Percentiles rank a stretch among this genome's conserved stretches.
Evolutionary conservation across 2,888 invertebrate genomes (phyloP).

Genomic region (Resseliella maxima): DNA sequence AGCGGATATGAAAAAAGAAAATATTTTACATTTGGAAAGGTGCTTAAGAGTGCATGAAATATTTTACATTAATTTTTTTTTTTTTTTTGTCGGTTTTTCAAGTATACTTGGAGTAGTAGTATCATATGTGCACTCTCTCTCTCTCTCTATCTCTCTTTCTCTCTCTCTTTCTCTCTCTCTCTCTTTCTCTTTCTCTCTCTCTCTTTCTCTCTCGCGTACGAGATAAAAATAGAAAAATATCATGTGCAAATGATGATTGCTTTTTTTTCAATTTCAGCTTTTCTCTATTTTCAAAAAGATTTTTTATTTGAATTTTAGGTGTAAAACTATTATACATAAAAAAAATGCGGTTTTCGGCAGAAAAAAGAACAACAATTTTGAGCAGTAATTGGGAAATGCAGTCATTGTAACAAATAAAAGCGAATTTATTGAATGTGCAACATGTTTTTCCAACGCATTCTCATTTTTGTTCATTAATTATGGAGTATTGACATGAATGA

Average conservation of each 20-base stretch:
- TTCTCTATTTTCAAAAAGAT: constrained; percentile 1
- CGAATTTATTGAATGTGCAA: background rate
- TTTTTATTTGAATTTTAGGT: background rate
- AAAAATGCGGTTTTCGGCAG: background rate
- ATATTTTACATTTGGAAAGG: constrained; percentile 56
- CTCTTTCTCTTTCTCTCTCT: too few relatives aligned
- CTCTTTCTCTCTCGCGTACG: too few relatives aligned
- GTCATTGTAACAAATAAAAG: background rate
- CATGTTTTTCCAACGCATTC: background rate
- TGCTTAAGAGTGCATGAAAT: constrained; percentile 56
- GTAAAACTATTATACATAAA: background rate
- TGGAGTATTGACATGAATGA: too few relatives aligned
- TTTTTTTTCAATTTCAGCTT: background rate
- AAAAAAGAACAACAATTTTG: background rate
- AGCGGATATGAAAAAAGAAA: constrained; percentile 55
- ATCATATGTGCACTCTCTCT: too few relatives aligned
- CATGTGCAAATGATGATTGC: constrained; percentile 1
- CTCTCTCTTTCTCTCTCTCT: too few relatives aligned
- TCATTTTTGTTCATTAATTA: constrained; percentile 14
- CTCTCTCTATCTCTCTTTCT: too few relatives aligned
- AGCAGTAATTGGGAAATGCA: constrained; percentile 21
- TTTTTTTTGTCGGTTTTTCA: too few relatives aligned
- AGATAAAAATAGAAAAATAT: background rate
- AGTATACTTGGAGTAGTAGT: background rate
- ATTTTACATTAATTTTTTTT: constrained; percentile 17